Conservation (phyloP, 1,140 invertebrate genomes). For the Bursaphelenchus mucronatus region DNA sequence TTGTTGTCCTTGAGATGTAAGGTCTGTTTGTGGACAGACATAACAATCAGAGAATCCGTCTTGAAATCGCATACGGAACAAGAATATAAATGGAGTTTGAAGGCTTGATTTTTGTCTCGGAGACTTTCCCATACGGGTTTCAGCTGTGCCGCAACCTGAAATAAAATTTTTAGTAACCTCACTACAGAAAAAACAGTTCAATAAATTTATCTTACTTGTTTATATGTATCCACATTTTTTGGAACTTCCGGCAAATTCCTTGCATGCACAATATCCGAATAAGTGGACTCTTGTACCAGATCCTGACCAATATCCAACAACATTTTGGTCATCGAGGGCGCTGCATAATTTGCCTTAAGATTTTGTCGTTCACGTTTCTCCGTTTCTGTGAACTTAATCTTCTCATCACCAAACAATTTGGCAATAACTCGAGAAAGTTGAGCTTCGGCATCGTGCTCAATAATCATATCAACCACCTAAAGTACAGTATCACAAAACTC, state of each 20-base stretch:
- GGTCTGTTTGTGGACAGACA: conserved; percentile 47
- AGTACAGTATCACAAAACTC: conserved; percentile 24
- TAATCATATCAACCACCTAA: conserved; percentile 59
- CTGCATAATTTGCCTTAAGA: conserved; percentile 41
- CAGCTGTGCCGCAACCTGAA: conserved; percentile 57
- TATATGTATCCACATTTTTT: conserved; percentile 60
- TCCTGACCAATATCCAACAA: conserved; percentile 59
- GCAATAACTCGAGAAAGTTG: conserved; percentile 41
- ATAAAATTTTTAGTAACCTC: not conserved
- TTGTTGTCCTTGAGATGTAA: conserved; percentile 45
- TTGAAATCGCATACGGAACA: conserved; percentile 55
- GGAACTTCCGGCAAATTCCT: conserved; percentile 57
- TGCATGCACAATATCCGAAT: conserved; percentile 59
- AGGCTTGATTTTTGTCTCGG: conserved; percentile 52
- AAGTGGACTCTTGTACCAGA: conserved; percentile 58
- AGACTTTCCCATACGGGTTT: conserved; percentile 58
- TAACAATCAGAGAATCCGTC: conserved; percentile 38
- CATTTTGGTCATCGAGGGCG: conserved; percentile 57
- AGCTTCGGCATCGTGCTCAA: conserved; percentile 53
- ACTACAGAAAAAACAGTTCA: conserved; percentile 1
- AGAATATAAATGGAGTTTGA: conserved; percentile 42
- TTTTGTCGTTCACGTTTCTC: conserved; percentile 45
- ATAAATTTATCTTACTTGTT: conserved; percentile 37
- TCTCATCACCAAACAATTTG: conserved; percentile 54
- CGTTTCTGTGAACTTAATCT: conserved; percentile 46